These are phyloP conservation scores for Tridacna gigas DNA, from an alignment of 2,888 invertebrate species.

Conservation along the genomic window DNA sequence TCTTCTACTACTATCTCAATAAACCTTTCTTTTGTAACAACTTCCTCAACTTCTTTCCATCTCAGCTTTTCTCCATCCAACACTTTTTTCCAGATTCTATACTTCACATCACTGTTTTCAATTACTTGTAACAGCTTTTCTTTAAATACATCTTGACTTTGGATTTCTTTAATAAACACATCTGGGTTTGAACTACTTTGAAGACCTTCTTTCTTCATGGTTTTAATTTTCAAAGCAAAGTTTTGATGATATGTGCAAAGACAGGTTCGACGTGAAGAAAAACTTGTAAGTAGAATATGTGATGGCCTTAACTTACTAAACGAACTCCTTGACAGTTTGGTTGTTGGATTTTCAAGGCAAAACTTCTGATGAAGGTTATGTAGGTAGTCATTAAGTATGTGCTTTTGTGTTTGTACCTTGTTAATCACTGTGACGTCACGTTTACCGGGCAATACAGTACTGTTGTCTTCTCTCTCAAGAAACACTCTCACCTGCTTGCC, in stretches of 20 bases:
- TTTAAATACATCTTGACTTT: neutral
- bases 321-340: constrained; percentile 3
- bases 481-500: constrained; percentile 1
- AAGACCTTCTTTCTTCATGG: constrained; percentile 7
- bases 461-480: constrained; percentile 10
- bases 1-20: neutral
- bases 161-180: neutral
- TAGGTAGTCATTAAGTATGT: constrained; percentile 32
- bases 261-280: constrained; percentile 31
- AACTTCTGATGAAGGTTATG: constrained; percentile 39
- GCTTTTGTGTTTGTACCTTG: constrained; percentile 11
- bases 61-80: constrained; percentile 25
- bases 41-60: constrained; percentile 30
- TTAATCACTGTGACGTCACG: neutral
- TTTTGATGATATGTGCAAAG: constrained; percentile 45
- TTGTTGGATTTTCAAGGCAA: constrained; percentile 32
- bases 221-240: constrained; percentile 43
- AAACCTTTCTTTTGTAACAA: constrained; percentile 17
- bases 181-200: neutral
- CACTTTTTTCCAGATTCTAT: constrained; percentile 34
- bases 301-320: constrained; percentile 36
- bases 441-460: neutral
- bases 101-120: neutral
- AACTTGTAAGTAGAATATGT: constrained; percentile 22
- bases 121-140: neutral